phyloP scores from a whole-genome alignment of 2,113 vertebrate species.

The Drymodes brunneopygia region DNA sequence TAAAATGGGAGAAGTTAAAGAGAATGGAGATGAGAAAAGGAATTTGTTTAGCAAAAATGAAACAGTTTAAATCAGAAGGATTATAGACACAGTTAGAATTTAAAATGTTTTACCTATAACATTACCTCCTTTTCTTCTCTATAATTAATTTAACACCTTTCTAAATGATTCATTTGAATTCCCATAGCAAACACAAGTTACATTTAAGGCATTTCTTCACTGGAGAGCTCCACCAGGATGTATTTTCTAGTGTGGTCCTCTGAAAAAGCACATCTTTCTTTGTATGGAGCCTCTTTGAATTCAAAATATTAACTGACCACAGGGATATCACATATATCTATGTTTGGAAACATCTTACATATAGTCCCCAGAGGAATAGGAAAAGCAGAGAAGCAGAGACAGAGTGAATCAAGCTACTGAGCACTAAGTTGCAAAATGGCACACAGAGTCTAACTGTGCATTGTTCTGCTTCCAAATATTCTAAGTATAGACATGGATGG shows the following conservation, averaged over 20 bases:
- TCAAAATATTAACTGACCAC: neutral
- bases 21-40: neutral
- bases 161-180: neutral
- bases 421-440: neutral
- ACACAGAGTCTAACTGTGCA: neutral
- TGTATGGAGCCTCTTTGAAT: neutral
- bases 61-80: neutral
- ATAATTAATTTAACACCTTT: neutral
- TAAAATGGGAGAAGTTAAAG: neutral
- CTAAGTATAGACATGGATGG: neutral
- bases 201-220: neutral
- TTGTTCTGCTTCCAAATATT: neutral
- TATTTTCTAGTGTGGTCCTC: neutral
- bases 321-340: neutral
- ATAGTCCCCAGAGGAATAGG: neutral
- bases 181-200: neutral
- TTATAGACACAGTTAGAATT: neutral
- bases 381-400: neutral
- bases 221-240: neutral
- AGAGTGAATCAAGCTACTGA: neutral
- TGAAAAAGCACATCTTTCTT: neutral
- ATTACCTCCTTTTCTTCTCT: neutral
- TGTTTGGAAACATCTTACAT: neutral
- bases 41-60: neutral
- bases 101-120: neutral